phyloP scores from a whole-genome alignment of 1,140 invertebrate species.

The Leucophenga varia region DNA sequence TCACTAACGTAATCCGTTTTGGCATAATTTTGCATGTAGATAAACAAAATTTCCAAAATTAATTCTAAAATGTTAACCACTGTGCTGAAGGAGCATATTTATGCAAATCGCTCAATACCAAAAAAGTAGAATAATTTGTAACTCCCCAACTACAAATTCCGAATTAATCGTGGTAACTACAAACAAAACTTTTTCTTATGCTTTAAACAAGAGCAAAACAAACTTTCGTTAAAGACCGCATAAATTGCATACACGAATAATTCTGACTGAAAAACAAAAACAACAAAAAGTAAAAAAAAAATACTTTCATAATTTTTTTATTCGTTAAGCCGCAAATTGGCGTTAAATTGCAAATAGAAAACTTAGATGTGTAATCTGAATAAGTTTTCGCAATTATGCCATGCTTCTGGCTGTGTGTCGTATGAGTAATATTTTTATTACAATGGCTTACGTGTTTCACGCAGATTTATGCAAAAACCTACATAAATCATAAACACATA shows the following conservation, averaged over 20 bases:
- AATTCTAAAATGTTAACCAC: slow-evolving; percentile 2
- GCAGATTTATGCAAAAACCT: slow-evolving; percentile 47
- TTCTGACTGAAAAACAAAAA: no score
- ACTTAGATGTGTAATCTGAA: no score
- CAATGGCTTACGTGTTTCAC: not conserved
- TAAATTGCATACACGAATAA: slow-evolving; percentile 46
- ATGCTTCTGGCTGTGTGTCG: slow-evolving; percentile 41
- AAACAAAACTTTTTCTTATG: slow-evolving; percentile 22
- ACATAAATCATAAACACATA: slow-evolving; percentile 25
- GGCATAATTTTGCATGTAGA: no score
- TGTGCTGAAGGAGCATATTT: slow-evolving; percentile 17
- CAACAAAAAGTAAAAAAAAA: slow-evolving; percentile 7
- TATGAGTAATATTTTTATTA: slow-evolving; percentile 16
- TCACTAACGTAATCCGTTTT: no score
- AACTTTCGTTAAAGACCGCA: slow-evolving; percentile 50
- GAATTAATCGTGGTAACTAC: no score
- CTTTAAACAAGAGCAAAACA: no score
- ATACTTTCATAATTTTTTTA: no score
- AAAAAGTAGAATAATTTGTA: no score
- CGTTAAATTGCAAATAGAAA: slow-evolving; percentile 10
- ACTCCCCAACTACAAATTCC: no score
- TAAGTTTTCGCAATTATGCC: slow-evolving; percentile 5
- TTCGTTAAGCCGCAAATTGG: slow-evolving; percentile 26
- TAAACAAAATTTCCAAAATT: not conserved
- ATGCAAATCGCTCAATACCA: slow-evolving; percentile 31